Evolutionary conservation across 2,113 vertebrate genomes (phyloP), one percentile per base, ranked within the genome.

Genomic region (Ameiurus melas): DNA sequence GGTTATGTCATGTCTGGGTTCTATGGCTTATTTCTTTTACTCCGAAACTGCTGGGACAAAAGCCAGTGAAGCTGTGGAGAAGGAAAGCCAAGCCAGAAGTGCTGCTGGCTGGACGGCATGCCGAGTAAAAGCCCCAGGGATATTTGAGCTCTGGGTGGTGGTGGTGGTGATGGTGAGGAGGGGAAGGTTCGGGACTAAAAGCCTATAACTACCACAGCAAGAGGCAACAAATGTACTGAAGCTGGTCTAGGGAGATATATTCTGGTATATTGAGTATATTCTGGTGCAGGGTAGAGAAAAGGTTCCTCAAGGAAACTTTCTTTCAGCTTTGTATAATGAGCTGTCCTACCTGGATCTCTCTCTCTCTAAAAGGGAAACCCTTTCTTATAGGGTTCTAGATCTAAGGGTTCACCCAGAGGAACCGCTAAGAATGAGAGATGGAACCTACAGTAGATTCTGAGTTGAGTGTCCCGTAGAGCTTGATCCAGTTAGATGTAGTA

Each of bases 21-120:
- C 85, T 90, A 53, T 62, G 90, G 88, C 92, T 90, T 89, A 92
- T 90, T 90, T 89, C 89, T 94, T 91, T 89, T 83, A 88, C 88
- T 91, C 82, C 17, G 5, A 84, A 75, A 91, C 90, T 85, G 89
- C 92, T 92, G 91, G 94, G 92, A 90, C 81, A 14, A 1, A 47
- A 51, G 90, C 92, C 92, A 94, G 91, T n/a, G 89, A 79, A 84
- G 89, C 87, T 92, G 88, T 89, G n/a, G 89, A 91, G 91, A 92
- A 88, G 22, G 88, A 89, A 94, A 90, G 90, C 90, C 87, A 86
- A 89, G 90, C 92, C 90, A 92, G 91, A 86, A 93, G 88, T 92
- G 92, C 92, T 92, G 83, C 85, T 88, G 91, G 90, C 88, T 92
- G 91, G 91, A 93, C 90, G 83, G 87, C 84, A n/a, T 85, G 90